Percentiles rank a stretch among this genome's conserved stretches.
Evolutionary conservation across 2,797 vertebrate genomes (phyloP).

Genomic region (Manis javanica): DNA sequence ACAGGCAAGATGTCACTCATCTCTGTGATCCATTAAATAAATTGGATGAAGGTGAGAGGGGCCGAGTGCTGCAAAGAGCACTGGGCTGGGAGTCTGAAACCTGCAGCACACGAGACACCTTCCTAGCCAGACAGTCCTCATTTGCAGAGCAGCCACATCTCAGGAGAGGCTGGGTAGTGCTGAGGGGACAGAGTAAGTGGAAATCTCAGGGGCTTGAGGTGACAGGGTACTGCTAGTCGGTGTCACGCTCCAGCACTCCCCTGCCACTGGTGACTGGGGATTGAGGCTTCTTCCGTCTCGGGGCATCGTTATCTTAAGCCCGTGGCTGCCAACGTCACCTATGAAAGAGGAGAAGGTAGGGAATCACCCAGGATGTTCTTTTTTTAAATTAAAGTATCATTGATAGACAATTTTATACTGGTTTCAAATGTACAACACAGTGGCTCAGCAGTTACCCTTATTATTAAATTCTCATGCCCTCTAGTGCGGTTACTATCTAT

Average conservation of each 20-base stretch:
- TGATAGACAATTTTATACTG: too few species aligned
- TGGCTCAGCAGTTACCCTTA: too few species aligned
- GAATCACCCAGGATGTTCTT: too few species aligned
- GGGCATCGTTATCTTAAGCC: background rate
- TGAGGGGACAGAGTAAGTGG: background rate
- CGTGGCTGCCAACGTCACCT: background rate
- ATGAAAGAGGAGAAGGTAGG: background rate
- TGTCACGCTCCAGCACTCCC: background rate
- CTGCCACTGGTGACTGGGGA: background rate
- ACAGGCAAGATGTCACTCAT: background rate
- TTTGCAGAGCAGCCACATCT: fast-evolving
- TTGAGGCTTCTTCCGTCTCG: background rate
- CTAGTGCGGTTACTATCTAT: too few species aligned
- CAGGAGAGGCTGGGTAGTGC: background rate
- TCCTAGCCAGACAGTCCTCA: background rate
- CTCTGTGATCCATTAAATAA: background rate
- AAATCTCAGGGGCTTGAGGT: background rate
- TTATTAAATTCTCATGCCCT: too few species aligned
- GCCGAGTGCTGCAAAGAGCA: fast-evolving
- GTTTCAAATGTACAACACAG: too few species aligned
- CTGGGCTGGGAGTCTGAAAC: background rate
- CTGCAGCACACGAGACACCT: background rate
- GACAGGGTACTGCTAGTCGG: fast-evolving
- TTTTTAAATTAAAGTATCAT: too few species aligned
- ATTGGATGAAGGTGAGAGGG: background rate